Conservation (phyloP, 2,113 vertebrate genomes). For the Siphamia tubifer region DNA sequence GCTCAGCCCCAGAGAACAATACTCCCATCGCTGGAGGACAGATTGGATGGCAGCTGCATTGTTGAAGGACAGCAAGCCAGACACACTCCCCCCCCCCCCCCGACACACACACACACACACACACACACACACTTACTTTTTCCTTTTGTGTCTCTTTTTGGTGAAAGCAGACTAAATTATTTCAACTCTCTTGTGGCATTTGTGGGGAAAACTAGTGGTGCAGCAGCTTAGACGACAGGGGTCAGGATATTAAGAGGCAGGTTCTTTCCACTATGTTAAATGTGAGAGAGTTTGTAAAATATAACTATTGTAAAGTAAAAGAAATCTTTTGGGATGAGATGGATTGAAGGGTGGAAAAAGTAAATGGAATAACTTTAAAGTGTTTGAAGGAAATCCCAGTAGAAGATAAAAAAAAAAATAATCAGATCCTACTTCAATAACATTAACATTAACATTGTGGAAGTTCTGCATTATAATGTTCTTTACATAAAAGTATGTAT, state of each 20-base stretch:
- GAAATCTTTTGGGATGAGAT: no score
- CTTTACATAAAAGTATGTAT: no score
- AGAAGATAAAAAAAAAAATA: no score
- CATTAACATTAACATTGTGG: no score
- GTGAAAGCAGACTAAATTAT: slow-evolving; percentile 88
- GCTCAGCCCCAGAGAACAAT: slow-evolving; percentile 86
- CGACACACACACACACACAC: slow-evolving; percentile 53
- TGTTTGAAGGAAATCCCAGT: no score
- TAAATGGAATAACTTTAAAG: no score
- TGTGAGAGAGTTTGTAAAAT: no score
- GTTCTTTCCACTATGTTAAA: slow-evolving; percentile 25
- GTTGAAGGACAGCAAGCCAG: slow-evolving; percentile 89
- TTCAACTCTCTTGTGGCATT: slow-evolving; percentile 90
- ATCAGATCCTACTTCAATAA: no score
- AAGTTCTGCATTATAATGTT: no score
- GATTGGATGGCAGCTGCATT: slow-evolving; percentile 95
- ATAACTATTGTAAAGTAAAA: no score
- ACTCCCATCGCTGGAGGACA: slow-evolving; percentile 86
- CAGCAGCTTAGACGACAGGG: slow-evolving; percentile 87
- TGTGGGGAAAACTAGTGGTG: slow-evolving; percentile 85
- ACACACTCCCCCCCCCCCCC: slow-evolving; percentile 83
- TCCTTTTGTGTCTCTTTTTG: slow-evolving; percentile 81
- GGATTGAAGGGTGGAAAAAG: no score
- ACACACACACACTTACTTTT: slow-evolving; percentile 48
- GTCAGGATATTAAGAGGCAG: slow-evolving; percentile 52